phyloP scores from a whole-genome alignment of 2,888 invertebrate species.

The Tipula unca region DNA sequence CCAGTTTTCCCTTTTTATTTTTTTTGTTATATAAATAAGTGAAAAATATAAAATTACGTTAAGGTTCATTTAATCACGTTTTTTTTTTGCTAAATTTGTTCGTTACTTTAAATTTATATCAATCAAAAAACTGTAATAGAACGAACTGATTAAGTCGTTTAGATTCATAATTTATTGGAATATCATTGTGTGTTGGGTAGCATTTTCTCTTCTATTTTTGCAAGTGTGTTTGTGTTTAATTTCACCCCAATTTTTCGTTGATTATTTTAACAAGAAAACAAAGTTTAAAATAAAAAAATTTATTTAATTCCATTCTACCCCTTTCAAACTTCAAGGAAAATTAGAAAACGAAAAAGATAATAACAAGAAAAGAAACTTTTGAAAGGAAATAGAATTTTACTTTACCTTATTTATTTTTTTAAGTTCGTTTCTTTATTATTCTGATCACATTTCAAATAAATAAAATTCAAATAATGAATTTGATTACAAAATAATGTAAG shows the following conservation, averaged over 20 bases:
- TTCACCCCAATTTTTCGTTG: background rate
- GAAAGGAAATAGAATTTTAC: background rate
- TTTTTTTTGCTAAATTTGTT: background rate
- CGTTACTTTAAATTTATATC: background rate
- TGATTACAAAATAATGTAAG: background rate
- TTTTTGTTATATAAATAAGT: background rate
- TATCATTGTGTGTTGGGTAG: background rate
- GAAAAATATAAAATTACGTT: background rate
- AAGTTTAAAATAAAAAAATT: background rate
- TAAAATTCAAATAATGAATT: background rate
- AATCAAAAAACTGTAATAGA: background rate
- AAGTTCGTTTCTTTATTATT: background rate
- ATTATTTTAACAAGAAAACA: background rate
- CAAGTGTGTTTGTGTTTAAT: background rate
- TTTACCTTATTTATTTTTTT: background rate
- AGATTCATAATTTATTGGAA: background rate
- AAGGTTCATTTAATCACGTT: background rate
- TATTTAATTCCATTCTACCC: background rate
- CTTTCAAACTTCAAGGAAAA: background rate
- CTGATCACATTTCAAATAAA: slow-evolving; percentile 14
- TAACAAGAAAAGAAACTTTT: background rate
- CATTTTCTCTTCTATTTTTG: background rate
- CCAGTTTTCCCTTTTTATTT: background rate
- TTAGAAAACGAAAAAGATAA: background rate
- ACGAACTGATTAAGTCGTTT: background rate